A percentile compares a stretch with the other conserved stretches of the same genome.
Evolutionary conservation across 1,140 invertebrate species (phyloP).

Genomic region (Drosophila pseudoananassae): DNA sequence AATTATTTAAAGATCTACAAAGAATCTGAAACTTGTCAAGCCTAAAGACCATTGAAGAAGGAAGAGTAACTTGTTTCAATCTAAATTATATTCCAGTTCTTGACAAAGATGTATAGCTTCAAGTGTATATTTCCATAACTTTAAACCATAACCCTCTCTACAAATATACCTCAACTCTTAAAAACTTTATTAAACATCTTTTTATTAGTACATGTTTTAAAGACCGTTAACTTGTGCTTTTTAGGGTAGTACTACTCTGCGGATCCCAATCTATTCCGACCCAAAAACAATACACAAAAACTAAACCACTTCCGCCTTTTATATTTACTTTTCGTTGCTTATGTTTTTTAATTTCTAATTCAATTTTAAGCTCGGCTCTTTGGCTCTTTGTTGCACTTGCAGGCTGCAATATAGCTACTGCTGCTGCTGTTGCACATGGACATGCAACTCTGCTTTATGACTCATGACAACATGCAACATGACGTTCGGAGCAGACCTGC

Average conservation of each 20-base stretch:
- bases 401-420: constrained; percentile 13
- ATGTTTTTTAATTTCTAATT: constrained; percentile 70
- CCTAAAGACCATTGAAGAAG: too few species aligned
- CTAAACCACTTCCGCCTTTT: constrained; percentile 38
- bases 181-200: too few species aligned
- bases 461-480: constrained; percentile 81
- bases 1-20: too few species aligned
- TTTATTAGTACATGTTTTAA: not conserved
- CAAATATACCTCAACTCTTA: too few species aligned
- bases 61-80: too few species aligned
- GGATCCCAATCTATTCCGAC: constrained; percentile 1
- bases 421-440: constrained; percentile 35
- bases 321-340: constrained; percentile 13
- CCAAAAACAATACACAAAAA: constrained; percentile 32
- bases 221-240: constrained; percentile 1
- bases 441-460: constrained; percentile 81
- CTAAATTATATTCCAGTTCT: too few species aligned
- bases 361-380: constrained; percentile 66
- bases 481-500: constrained; percentile 38
- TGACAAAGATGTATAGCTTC: too few species aligned
- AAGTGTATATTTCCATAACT: too few species aligned
- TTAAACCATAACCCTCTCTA: too few species aligned
- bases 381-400: constrained; percentile 48
- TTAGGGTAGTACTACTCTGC: not conserved
- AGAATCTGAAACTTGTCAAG: too few species aligned